Evolutionary conservation across 2,113 vertebrate genomes (phyloP).

Genomic region (Nerophis lumbriciformis): DNA sequence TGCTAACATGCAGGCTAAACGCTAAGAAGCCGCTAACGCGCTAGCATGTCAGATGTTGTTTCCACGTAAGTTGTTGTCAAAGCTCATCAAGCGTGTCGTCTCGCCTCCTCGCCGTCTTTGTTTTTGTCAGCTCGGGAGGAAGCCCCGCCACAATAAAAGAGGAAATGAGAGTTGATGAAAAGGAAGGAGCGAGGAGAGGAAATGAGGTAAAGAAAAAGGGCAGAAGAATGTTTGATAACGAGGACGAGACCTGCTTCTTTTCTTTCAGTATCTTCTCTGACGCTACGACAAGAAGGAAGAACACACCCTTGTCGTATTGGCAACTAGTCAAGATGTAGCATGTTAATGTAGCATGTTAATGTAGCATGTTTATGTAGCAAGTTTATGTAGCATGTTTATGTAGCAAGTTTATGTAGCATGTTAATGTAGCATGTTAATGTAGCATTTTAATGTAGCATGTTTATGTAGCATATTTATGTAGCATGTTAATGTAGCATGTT

Average conservation of each 20-base stretch:
- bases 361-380: too few species aligned
- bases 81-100: constrained; percentile 20
- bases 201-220: constrained; percentile 2
- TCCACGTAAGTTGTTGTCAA: background rate
- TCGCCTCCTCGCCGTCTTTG: constrained; percentile 35
- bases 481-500: too few species aligned
- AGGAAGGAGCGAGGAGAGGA: background rate
- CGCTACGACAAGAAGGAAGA: background rate
- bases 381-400: too few species aligned
- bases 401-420: too few species aligned
- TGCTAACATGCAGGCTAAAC: too few species aligned
- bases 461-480: too few species aligned
- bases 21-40: too few species aligned
- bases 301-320: too few species aligned
- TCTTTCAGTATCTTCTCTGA: background rate
- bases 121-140: background rate
- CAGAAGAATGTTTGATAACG: background rate
- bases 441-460: too few species aligned
- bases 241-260: background rate
- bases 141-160: constrained; percentile 3
- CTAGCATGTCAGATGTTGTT: background rate
- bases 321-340: too few species aligned
- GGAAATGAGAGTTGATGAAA: constrained; percentile 9
- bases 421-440: too few species aligned
- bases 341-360: too few species aligned